These are phyloP conservation scores for Anthopleura xanthogrammica DNA, from an alignment of 92 coral and sea anemone species.

Conservation along the genomic window DNA sequence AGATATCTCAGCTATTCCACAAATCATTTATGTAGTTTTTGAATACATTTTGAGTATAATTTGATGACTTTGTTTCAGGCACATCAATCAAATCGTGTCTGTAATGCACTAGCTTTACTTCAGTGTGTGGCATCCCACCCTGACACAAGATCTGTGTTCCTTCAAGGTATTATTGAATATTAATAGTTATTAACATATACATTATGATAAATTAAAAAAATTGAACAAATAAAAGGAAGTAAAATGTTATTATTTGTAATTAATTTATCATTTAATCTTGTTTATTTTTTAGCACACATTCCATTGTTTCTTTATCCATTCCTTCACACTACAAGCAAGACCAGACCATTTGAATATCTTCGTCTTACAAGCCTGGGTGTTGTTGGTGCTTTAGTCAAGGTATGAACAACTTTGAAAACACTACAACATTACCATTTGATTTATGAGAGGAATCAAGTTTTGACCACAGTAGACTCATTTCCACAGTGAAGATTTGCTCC, in stretches of 20 bases:
- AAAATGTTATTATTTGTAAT: not conserved
- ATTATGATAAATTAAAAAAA: too few species aligned
- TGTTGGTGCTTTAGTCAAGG: slow-evolving; percentile 98
- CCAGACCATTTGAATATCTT: slow-evolving; percentile 97
- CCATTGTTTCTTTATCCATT: slow-evolving; percentile 96
- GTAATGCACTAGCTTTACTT: slow-evolving; percentile 94
- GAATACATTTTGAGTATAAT: not conserved
- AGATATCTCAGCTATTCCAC: too few species aligned
- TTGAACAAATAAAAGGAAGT: not conserved
- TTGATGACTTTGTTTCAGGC: slow-evolving; percentile 50
- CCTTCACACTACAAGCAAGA: slow-evolving; percentile 97
- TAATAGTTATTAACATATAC: not conserved
- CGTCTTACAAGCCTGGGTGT: slow-evolving; percentile 96
- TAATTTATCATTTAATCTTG: not conserved
- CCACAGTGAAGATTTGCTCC: too few species aligned
- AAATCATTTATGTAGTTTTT: too few species aligned
- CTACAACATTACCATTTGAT: not conserved
- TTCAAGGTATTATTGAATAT: slow-evolving; percentile 67
- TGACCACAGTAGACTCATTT: too few species aligned
- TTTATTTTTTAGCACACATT: slow-evolving; percentile 77
- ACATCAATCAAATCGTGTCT: slow-evolving; percentile 96
- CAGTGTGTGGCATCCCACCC: slow-evolving; percentile 99
- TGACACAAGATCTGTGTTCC: slow-evolving; percentile 93
- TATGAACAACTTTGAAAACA: slow-evolving; percentile 14
- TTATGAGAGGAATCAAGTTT: too few species aligned